Base-by-base conservation (phyloP, 2,888 invertebrate genomes). In the Plebejus anna region DNA sequence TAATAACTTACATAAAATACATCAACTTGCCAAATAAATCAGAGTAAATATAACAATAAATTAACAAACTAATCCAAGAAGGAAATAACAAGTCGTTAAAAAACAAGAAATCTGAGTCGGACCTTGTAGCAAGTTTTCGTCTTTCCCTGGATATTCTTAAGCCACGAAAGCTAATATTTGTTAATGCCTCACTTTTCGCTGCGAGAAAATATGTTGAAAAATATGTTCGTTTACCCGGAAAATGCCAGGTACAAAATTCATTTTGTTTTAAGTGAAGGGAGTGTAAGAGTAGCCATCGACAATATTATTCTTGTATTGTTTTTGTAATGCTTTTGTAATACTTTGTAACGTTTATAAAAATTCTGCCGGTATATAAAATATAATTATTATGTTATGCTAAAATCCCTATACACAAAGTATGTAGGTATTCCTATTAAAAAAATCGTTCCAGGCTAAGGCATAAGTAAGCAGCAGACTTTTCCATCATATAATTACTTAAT, bases 51-150 rank as follows among this genome's bases (percentile, higher is more conserved):
- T 3, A 28, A 61, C 66, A 11, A 36, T 66, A 36, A 66, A 36
- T 66, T 66, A 36, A 6, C 13, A 66, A 36, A 66, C 13, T 36
- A 66, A 66, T 13, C 66, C 32, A 66, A 11, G 4, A 66, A 66
- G 66, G 32, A 66, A 66, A 66, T 32, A 66, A 66, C 5, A 32
- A 32, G 32, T 32, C 32, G 66, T 16, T 66, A 66, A 66, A 55
- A 66, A 66, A 66, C 13, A 32, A 32, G 32, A 13, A 66, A 5
- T 32, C 61, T 13, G 6, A 32, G 32, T 13, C 13, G 13, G 28
- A 61, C 61, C 61, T 61, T 61, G 32, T 66, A 59, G 1, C 32
- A 61, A 61, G 59, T 61, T 66, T 66, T 66, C 66, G 66, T 13
- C 66, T 36, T 66, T 32, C 32, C 32, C 32, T 32, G 66, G 32